These are phyloP conservation scores for Junonia oenone DNA, from an alignment of 2,888 invertebrate genomes.

Conservation along the genomic window DNA sequence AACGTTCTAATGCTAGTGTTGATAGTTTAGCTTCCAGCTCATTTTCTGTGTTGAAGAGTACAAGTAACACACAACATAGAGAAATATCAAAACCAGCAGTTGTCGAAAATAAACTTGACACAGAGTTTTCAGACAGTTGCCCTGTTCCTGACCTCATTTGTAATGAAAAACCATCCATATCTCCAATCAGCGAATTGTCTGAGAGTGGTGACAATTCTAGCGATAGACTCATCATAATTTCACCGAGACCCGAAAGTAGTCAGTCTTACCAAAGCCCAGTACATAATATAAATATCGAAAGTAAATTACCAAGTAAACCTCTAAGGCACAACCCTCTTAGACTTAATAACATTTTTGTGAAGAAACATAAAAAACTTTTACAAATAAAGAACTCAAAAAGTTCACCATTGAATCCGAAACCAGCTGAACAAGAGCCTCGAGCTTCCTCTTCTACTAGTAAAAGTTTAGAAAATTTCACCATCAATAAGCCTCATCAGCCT, in stretches of 20 bases:
- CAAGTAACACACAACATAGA: constrained; percentile 50
- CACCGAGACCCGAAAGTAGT: constrained; percentile 46
- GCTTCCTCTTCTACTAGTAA: constrained; percentile 51
- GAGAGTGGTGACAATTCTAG: constrained; percentile 67
- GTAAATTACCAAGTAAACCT: constrained; percentile 41
- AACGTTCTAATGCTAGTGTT: constrained; percentile 46
- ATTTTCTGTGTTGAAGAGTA: constrained; percentile 70
- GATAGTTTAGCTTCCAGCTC: constrained; percentile 52
- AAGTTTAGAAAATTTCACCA: constrained; percentile 54
- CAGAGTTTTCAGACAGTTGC: constrained; percentile 65
- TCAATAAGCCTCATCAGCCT: constrained; percentile 44
- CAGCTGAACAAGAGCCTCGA: constrained; percentile 38
- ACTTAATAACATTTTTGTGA: constrained; percentile 66
- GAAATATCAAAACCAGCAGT: constrained; percentile 51
- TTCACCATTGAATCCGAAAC: constrained; percentile 24
- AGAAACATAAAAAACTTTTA: constrained; percentile 66
- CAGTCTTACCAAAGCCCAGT: constrained; percentile 34
- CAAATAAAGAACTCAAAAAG: constrained; percentile 65
- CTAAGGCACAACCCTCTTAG: constrained; percentile 38
- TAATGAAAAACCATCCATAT: constrained; percentile 74
- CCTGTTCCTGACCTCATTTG: constrained; percentile 73
- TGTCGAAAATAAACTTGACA: constrained; percentile 56
- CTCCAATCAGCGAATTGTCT: constrained; percentile 71
- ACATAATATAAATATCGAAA: constrained; percentile 35
- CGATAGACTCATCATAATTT: constrained; percentile 40